Evolutionary conservation across 2,113 vertebrate genomes (phyloP).

Genomic region (Cervus canadensis): DNA sequence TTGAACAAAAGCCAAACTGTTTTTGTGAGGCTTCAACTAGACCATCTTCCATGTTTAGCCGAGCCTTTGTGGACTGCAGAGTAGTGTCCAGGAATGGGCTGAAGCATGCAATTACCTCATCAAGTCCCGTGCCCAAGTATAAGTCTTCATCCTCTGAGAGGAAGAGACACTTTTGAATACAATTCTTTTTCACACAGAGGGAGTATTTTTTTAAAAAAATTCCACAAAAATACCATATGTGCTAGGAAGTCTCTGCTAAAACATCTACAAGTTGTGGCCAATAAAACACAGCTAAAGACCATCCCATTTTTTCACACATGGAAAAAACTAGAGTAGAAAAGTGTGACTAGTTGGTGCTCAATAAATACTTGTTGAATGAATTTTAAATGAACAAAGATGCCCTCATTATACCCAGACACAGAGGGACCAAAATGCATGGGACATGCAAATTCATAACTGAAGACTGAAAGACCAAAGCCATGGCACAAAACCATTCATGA

Average conservation of each 20-base stretch:
- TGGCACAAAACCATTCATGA: background rate
- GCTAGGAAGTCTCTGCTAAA: background rate
- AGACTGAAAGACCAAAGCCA: background rate
- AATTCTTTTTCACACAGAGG: background rate
- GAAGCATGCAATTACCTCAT: background rate
- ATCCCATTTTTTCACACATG: background rate
- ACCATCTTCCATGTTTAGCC: background rate
- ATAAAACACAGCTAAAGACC: background rate
- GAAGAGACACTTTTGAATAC: background rate
- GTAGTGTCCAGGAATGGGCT: background rate
- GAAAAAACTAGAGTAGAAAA: background rate
- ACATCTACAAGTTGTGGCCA: background rate
- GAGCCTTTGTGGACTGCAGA: background rate
- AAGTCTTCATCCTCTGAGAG: background rate
- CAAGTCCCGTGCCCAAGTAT: too few relatives aligned
- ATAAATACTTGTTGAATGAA: background rate
- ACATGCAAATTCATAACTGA: background rate
- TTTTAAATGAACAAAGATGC: background rate
- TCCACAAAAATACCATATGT: background rate
- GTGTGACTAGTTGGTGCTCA: background rate
- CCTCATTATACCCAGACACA: background rate
- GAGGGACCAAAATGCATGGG: background rate
- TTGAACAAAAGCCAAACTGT: background rate
- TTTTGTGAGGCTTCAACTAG: background rate
- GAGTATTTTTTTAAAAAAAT: background rate